Base-by-base conservation (phyloP, 2,888 invertebrate genomes). In the Scrobipalpa costella region DNA sequence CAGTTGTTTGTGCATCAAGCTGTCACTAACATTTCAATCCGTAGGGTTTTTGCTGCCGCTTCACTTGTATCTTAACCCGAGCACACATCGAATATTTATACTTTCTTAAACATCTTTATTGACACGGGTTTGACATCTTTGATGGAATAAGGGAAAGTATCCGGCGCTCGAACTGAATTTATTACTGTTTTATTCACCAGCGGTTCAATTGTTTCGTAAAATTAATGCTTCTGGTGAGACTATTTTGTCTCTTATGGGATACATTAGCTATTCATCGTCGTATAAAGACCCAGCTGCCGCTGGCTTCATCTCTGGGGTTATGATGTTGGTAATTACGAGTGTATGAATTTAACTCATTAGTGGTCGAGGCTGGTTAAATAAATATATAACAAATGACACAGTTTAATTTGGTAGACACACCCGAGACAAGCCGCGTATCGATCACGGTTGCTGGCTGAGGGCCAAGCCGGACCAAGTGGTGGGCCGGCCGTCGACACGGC, bases 321-420 rank as follows among this genome's bases (percentile, higher is more conserved):
- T 52, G 50, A 52, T 58, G 58, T 58, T 38, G n/a, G 44, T 59
- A 59, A 59, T 59, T 59, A 61, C 34, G 50, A 21, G 9, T 74
- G 69, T 73, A 72, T 69, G 65, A 70, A 69, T 72, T 72, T 76
- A 73, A 80, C 81, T 85, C 84, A 88, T 89, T 86, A 89, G 85
- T 79, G 79, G 69, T 73, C 72, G 79, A 75, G 78, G 81, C 82
- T 88, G 79, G 81, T 87, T 87, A 86, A 85, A 83, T 66, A 75
- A 87, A 85, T 87, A 84, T 80, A 77, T 88, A 85, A 90, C 82
- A 88, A 90, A 91, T 90, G 87, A 83, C 81, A 81, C 84, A 84
- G 89, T 90, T 90, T 90, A 90, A 91, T 90, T 90, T 88, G 83
- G 89, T 90, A 88, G 91, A 90, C 90, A 85, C 84, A 86, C 82